Base-by-base conservation (phyloP, 2,888 invertebrate genomes). In the Volucella inflata region DNA sequence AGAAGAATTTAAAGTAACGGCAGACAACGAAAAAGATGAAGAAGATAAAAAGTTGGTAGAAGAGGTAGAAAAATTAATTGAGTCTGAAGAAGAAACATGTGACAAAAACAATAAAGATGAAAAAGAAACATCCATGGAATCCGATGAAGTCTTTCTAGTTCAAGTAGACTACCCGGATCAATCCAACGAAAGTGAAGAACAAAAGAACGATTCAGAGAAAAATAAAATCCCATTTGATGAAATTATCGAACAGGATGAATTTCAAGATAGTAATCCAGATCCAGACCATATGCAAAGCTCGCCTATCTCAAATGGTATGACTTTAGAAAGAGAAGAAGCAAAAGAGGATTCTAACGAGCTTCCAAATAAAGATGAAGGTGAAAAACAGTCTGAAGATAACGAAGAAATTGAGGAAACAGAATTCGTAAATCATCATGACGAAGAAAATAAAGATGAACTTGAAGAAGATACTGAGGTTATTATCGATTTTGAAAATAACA, bases 111-210 rank as follows among this genome's bases (percentile, higher is more conserved):
- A 38, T 11, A 62, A 83, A 8, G 51, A 78, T 0, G 83, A 76
- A 9, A 72, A 79, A 59, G 81, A 82, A 17, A 21, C 4, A 21
- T 21, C 21, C 21, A 21, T 21, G 21, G 87, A 88, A 14, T 48
- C 68, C 1, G 87, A 87, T 6, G 87, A 88, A 51, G 40, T 85
- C 8, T 87, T 88, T 55, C 76, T 88, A 11, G 53, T 87, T 11
- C 10, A 82, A 38, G 87, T 88, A 8, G 87, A 88, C 48, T 87
- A 88, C 14, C 48, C 87, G 16, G 88, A 89, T 46, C 88, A 78
- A 38, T 87, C 88, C 9, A 82, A 76, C 17, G 87, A 82, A 59
- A 82, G 85, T 10, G 87, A 74, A 42, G 81, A 76, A n/a, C 8
- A 14, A 14, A 76, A 67, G 57, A 72, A 65, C 12, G 74, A 55